phyloP scores from a whole-genome alignment of 2,113 vertebrate species.

The Trochalopteron elliotii region DNA sequence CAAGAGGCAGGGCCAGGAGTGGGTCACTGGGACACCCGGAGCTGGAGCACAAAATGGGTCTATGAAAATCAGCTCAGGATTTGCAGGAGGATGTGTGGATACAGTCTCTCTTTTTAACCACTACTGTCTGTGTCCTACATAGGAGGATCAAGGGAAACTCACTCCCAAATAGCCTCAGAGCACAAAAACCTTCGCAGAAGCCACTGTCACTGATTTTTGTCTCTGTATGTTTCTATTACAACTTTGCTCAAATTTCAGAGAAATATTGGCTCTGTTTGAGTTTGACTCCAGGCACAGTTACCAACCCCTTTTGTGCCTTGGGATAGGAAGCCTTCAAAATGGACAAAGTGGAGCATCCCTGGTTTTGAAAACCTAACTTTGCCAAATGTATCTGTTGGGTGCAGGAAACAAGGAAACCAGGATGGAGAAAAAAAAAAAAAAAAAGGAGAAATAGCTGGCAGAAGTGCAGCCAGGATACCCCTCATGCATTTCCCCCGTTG shows the following conservation, averaged over 20 bases:
- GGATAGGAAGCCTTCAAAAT: not conserved
- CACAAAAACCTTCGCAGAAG: not conserved
- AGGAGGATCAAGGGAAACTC: not conserved
- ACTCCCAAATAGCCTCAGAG: not conserved
- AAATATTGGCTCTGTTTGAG: not conserved
- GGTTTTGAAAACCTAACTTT: not conserved
- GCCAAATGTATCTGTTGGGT: not conserved
- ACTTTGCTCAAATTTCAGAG: not conserved
- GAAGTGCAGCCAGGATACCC: not conserved
- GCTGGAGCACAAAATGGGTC: not conserved
- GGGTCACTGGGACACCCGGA: not conserved
- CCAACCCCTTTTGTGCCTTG: not conserved
- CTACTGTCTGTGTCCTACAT: accelerated
- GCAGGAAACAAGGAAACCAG: not conserved
- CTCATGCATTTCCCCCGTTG: not conserved
- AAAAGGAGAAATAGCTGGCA: not conserved
- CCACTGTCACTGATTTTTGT: not conserved
- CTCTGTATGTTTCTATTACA: not conserved
- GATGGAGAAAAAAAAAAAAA: not conserved
- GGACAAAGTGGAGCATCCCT: not conserved
- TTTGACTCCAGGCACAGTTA: not conserved
- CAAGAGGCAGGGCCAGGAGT: not conserved
- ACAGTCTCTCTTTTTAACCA: not conserved
- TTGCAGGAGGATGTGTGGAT: not conserved
- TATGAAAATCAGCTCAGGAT: not conserved